Conservation (phyloP, 1,140 invertebrate genomes). For the Aphis craccivora region DNA sequence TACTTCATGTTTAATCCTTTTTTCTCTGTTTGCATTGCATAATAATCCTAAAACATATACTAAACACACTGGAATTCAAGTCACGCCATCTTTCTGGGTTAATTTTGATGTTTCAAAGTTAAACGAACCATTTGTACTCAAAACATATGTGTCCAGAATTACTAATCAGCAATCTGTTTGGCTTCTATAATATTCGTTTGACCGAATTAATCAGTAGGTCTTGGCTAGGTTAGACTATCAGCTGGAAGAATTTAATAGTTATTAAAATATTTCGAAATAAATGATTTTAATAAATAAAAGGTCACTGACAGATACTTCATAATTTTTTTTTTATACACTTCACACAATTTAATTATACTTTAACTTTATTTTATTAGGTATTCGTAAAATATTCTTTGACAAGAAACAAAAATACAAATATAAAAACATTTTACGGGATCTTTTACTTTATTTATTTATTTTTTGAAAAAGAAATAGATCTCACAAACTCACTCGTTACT, state of each 20-base stretch:
- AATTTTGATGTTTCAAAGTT: conserved; percentile 52
- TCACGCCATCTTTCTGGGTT: conserved; percentile 39
- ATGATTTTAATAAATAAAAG: background rate
- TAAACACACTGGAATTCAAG: conserved; percentile 6
- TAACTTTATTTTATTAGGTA: background rate
- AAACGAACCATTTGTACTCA: conserved; percentile 3
- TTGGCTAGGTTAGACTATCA: conserved; percentile 6
- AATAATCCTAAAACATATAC: background rate
- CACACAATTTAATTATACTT: background rate
- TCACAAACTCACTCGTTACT: background rate
- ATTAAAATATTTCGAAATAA: conserved; percentile 24
- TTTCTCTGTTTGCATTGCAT: background rate
- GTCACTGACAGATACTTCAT: background rate
- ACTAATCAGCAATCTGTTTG: conserved; percentile 4
- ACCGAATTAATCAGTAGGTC: conserved; percentile 38
- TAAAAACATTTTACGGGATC: no score
- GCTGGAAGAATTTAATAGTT: background rate
- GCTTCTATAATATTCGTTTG: background rate
- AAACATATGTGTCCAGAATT: conserved; percentile 36
- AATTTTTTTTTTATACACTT: background rate
- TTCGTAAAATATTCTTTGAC: background rate
- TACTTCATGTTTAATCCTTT: background rate
- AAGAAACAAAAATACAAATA: background rate
- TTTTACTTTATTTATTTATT: no score
- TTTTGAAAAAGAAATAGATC: no score